These are phyloP conservation scores for Archips xylosteana DNA, from an alignment of 2,888 invertebrate species.

Conservation along the genomic window DNA sequence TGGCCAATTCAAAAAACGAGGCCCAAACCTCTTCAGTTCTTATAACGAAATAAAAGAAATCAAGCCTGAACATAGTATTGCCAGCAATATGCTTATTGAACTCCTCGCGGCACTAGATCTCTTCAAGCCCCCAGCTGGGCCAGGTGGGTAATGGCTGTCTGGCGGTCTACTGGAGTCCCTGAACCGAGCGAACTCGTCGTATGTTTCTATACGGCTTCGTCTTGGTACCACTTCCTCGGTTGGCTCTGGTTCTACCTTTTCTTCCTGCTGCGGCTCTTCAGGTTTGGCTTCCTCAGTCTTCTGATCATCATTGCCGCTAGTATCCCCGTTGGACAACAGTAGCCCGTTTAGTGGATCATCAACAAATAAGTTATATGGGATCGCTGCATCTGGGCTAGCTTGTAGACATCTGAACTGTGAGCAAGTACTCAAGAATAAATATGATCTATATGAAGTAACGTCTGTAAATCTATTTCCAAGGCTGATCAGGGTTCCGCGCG, in stretches of 20 bases:
- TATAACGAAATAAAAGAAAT: not conserved
- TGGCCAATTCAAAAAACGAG: too few species aligned
- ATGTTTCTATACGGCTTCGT: conserved; percentile 58
- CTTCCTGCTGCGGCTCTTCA: conserved; percentile 20
- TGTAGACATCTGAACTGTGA: not conserved
- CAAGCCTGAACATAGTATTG: not conserved
- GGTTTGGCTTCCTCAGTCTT: conserved; percentile 21
- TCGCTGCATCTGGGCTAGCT: too few species aligned
- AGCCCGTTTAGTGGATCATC: not conserved
- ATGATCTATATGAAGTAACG: not conserved
- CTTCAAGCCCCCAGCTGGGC: conserved; percentile 46
- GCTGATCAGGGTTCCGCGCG: not conserved
- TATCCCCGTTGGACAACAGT: conserved; percentile 9
- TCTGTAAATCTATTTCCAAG: not conserved
- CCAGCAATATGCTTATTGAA: not conserved
- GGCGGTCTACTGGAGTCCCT: conserved; percentile 60
- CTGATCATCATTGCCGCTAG: conserved; percentile 34
- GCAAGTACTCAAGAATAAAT: not conserved
- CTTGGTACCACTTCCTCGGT: conserved; percentile 42
- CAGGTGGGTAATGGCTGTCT: conserved; percentile 59
- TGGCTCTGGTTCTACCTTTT: conserved; percentile 39
- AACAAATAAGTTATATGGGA: not conserved
- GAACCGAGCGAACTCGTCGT: conserved; percentile 58
- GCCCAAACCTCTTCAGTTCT: not conserved
- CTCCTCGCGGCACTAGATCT: conserved; percentile 40